These are phyloP conservation scores for Sesia bembeciformis DNA, from an alignment of 2,888 invertebrate genomes.

Conservation along the genomic window DNA sequence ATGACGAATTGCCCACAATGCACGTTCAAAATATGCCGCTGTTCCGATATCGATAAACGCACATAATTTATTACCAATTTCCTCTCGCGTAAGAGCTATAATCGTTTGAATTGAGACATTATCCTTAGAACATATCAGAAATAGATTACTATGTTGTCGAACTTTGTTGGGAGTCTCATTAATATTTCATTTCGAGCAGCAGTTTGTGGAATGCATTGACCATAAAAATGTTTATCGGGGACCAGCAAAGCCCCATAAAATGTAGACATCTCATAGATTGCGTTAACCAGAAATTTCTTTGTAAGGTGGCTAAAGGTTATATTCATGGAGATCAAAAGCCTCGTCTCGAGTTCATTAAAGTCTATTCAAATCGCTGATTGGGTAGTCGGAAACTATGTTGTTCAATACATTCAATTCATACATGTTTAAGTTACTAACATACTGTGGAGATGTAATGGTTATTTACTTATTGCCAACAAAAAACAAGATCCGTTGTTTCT, in stretches of 20 bases:
- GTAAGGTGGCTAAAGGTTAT: conserved; percentile 13
- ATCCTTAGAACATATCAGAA: conserved; percentile 22
- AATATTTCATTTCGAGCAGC: conserved; percentile 22
- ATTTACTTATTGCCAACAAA: neutral
- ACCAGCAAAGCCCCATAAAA: neutral
- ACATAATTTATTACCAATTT: conserved; percentile 26
- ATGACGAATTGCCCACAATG: conserved; percentile 67
- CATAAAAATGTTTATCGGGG: conserved; percentile 8
- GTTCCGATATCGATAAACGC: conserved; percentile 18
- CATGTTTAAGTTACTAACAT: neutral
- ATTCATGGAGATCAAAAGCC: conserved; percentile 31
- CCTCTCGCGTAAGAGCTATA: conserved; percentile 3
- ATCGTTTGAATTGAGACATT: conserved; percentile 22
- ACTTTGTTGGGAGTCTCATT: conserved; percentile 21
- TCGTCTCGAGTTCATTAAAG: conserved; percentile 28
- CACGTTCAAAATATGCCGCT: conserved; percentile 40
- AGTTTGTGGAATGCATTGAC: conserved; percentile 15
- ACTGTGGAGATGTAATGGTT: neutral
- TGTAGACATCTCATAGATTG: neutral
- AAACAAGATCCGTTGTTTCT: too few species aligned
- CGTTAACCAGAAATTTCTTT: conserved; percentile 1
- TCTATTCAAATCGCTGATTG: conserved; percentile 21
- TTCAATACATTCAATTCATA: too few species aligned
- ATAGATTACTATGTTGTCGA: conserved; percentile 14
- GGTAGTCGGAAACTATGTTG: conserved; percentile 19